Conservation (phyloP, 2,113 vertebrate genomes). For the Oncorhynchus mykiss region DNA sequence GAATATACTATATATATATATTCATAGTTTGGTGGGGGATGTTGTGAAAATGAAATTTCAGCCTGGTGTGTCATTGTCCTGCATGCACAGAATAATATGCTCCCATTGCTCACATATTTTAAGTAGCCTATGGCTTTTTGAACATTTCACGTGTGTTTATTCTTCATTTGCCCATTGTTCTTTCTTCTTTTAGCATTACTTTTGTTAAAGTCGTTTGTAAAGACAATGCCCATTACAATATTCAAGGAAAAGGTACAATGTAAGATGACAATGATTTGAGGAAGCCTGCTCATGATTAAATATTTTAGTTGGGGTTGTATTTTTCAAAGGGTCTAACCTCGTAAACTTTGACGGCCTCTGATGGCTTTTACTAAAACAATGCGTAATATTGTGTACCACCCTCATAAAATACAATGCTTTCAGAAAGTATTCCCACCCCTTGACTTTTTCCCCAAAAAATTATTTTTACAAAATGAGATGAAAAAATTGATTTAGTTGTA, state of each 20-base stretch:
- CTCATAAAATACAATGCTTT: no score
- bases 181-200: slow-evolving; percentile 13
- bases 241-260: background rate
- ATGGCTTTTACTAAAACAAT: no score
- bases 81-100: slow-evolving; percentile 49
- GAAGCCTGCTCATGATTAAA: background rate
- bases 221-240: background rate
- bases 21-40: slow-evolving; percentile 30
- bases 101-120: slow-evolving; percentile 36
- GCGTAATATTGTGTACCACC: no score
- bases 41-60: slow-evolving; percentile 64
- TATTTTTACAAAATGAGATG: no score
- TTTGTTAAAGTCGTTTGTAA: background rate
- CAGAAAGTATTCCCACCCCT: no score
- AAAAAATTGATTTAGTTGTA: no score
- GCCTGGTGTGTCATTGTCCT: slow-evolving; percentile 48
- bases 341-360: no score
- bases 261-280: background rate
- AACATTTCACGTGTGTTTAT: background rate
- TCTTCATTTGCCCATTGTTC: slow-evolving; percentile 22
- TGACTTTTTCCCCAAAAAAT: no score
- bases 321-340: no score
- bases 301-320: no score
- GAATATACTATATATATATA: background rate
- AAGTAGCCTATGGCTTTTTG: slow-evolving; percentile 22